phyloP scores from a whole-genome alignment of 2,888 invertebrate species.

The Erebia aethiops region DNA sequence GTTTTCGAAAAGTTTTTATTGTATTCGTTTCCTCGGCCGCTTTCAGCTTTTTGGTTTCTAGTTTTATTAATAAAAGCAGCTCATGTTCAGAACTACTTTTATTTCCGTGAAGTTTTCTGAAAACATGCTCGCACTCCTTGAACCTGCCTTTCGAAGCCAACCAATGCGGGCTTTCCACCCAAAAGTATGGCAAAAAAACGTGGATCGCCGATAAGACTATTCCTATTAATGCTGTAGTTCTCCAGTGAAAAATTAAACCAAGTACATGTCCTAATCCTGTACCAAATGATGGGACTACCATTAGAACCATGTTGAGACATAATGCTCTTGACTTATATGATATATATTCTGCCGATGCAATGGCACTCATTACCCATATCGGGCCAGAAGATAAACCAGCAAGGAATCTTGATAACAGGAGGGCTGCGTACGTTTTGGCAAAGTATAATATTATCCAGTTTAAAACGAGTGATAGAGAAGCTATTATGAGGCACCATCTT shows the following conservation, averaged over 20 bases:
- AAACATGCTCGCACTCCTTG: constrained; percentile 42
- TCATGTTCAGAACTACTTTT: constrained; percentile 40
- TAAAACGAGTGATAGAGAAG: neutral
- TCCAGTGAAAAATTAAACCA: constrained; percentile 44
- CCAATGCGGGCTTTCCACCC: constrained; percentile 49
- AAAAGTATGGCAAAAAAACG: constrained; percentile 42
- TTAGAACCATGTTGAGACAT: neutral
- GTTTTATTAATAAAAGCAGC: constrained; percentile 10
- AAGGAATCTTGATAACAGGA: constrained; percentile 7
- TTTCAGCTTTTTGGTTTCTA: constrained; percentile 4
- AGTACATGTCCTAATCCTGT: constrained; percentile 41
- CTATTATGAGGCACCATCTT: neutral
- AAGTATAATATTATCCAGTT: constrained; percentile 12
- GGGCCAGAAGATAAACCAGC: constrained; percentile 5
- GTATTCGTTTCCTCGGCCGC: neutral
- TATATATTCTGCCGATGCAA: neutral
- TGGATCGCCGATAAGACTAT: constrained; percentile 40
- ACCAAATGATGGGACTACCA: constrained; percentile 26
- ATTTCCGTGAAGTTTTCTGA: constrained; percentile 41
- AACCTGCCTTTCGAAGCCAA: constrained; percentile 48
- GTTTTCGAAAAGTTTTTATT: neutral
- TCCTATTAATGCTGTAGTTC: constrained; percentile 42
- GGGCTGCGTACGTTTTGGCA: neutral
- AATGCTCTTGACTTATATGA: neutral
- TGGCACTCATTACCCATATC: neutral